Conservation (phyloP, 2,113 vertebrate species). For the Prunella himalayana region DNA sequence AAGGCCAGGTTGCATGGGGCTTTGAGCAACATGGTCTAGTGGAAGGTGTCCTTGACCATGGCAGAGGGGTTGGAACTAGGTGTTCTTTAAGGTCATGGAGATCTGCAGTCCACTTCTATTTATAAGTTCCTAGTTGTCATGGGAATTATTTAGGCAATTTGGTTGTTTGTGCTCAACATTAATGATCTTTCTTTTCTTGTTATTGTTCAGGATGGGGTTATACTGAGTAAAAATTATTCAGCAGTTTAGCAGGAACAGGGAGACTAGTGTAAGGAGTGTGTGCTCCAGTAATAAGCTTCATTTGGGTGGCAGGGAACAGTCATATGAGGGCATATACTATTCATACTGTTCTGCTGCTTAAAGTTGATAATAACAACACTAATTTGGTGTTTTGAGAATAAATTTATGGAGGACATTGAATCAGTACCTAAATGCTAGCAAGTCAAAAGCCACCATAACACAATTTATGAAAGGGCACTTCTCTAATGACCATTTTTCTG, state of each 20-base stretch:
- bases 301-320: background rate
- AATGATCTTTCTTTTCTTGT: background rate
- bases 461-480: background rate
- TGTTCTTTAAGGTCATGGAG: background rate
- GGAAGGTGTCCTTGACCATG: background rate
- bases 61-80: background rate
- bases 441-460: background rate
- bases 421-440: background rate
- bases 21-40: background rate
- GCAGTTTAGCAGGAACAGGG: background rate
- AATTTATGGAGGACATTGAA: background rate
- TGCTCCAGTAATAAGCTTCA: background rate
- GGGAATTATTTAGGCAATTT: background rate
- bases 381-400: background rate
- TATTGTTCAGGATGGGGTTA: background rate
- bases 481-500: background rate
- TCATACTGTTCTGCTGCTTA: background rate
- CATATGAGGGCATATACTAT: background rate
- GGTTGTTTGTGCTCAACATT: background rate
- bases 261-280: background rate
- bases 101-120: background rate
- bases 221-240: background rate
- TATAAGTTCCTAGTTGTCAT: background rate
- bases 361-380: background rate
- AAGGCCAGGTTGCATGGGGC: background rate